Base-by-base conservation (phyloP, 2,888 invertebrate genomes). In the Amiota communis region DNA sequence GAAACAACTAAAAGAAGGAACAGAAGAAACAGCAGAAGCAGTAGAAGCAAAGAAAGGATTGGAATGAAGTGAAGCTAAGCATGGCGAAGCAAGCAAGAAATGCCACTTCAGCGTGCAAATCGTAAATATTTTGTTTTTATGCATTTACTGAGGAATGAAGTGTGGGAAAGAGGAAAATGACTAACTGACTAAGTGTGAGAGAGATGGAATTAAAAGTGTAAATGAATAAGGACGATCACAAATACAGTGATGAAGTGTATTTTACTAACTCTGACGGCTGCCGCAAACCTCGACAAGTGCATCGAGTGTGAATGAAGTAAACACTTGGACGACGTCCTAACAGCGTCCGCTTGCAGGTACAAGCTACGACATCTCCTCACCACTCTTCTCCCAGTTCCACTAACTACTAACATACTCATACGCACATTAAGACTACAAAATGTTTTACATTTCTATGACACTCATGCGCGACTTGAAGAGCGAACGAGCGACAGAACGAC, bases 251-350 rank as follows among this genome's bases (percentile, higher is more conserved):
- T 23, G 51, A n/a, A 70, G 72, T 49, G 65, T 53, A 46, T 71
- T 73, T 73, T 64, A 73, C 68, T 65, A 71, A 72, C 15, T 73
- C 75, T 75, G 78, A 69, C 83, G 75, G 53, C 23, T 70, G 56
- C 48, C 12, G 46, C 51, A 13, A 23, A 36, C 71, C 67, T 46
- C 49, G 23, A 56, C 64, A 47, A 81, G 80, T 80, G 81, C 83
- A 81, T 81, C 80, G 83, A 84, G 83, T 83, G 83, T 84, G 83
- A 83, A 83, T 83, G 82, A 84, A 83, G 84, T 83, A 83, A 73
- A 80, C 81, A 81, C 84, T 84, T 80, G 75, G 78, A 74, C 81
- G 78, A 74, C 81, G 80, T 78, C 46, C 4, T 36, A 15, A 82
- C 80, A 80, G 81, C 80, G 79, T 76, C 80, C 20, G 61, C 69